Evolutionary conservation across 2,797 vertebrate genomes (phyloP).

Genomic region (Thalassophryne amazonica): DNA sequence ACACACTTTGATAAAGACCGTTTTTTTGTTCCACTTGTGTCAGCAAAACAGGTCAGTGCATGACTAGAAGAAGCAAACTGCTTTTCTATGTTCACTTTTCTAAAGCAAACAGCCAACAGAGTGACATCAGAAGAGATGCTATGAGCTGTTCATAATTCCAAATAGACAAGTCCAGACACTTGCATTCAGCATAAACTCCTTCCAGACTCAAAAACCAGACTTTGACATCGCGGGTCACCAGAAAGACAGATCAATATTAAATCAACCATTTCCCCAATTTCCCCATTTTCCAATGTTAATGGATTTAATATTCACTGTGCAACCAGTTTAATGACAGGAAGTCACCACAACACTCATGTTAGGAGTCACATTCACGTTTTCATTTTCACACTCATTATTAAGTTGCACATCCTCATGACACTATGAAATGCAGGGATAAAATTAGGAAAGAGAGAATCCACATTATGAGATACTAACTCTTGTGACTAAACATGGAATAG

Average conservation of each 20-base stretch:
- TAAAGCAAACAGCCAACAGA: background rate
- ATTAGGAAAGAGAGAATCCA: no score
- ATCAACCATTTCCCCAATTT: no score
- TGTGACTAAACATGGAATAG: no score
- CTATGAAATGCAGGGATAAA: no score
- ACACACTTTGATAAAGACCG: background rate
- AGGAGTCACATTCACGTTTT: no score
- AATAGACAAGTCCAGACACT: slow-evolving; percentile 47
- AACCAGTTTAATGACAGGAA: no score
- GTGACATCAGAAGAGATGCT: background rate
- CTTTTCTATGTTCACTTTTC: background rate
- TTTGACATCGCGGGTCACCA: slow-evolving; percentile 6
- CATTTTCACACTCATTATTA: no score
- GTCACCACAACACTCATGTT: no score
- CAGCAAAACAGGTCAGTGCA: background rate
- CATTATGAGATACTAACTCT: no score
- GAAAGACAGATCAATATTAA: background rate
- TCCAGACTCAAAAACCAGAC: slow-evolving; percentile 4
- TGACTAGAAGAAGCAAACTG: background rate
- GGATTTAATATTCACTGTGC: no score
- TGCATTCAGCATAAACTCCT: slow-evolving; percentile 32
- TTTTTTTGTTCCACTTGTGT: background rate
- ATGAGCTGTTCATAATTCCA: slow-evolving; percentile 10
- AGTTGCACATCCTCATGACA: no score
- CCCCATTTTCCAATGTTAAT: no score